Conservation (phyloP, 2,113 vertebrate species). For the Natator depressus region DNA sequence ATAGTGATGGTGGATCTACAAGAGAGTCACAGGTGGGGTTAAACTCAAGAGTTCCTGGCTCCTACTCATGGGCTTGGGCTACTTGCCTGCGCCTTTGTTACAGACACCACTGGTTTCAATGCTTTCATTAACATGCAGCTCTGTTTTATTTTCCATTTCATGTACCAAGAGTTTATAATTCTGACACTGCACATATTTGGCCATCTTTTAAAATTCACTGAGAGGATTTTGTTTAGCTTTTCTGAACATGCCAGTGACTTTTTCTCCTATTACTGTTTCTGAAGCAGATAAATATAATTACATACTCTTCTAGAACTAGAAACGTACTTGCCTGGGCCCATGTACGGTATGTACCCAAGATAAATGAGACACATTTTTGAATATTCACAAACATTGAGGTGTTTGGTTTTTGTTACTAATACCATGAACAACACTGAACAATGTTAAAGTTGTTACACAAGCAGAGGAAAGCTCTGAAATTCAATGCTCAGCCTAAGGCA, state of each 20-base stretch:
- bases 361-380: background rate
- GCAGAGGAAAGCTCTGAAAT: background rate
- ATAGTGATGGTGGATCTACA: background rate
- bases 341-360: background rate
- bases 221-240: background rate
- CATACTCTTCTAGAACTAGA: background rate
- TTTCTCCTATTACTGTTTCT: background rate
- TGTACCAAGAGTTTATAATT: background rate
- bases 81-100: background rate
- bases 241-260: background rate
- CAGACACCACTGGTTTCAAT: background rate
- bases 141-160: too few relatives aligned
- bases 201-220: background rate
- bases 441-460: background rate
- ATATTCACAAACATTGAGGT: background rate
- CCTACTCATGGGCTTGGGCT: background rate
- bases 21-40: background rate
- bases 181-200: background rate
- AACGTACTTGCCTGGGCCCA: background rate
- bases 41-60: background rate
- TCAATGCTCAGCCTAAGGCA: conserved; percentile 9
- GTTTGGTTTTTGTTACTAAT: background rate
- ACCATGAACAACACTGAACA: background rate
- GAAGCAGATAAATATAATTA: background rate
- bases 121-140: background rate